Conservation (phyloP, 2,888 invertebrate species). For the Acrobasis repandana region DNA sequence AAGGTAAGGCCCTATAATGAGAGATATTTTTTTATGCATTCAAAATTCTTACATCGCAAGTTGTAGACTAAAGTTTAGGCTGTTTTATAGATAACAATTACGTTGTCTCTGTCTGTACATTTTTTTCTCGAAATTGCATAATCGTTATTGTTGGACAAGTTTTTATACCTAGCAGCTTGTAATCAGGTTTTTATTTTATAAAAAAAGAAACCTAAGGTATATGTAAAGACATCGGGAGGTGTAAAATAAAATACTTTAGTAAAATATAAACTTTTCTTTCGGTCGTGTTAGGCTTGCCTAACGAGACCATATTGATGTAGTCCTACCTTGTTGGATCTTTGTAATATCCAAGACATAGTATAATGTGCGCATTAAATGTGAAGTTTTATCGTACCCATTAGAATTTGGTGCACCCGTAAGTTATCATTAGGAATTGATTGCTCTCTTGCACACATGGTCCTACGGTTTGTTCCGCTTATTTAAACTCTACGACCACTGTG, state of each 20-base stretch:
- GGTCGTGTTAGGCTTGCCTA: conserved; percentile 48
- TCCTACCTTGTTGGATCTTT: conserved; percentile 42
- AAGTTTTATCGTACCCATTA: conserved; percentile 55
- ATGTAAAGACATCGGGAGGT: conserved; percentile 71
- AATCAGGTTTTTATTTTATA: conserved; percentile 71
- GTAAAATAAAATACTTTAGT: conserved; percentile 77
- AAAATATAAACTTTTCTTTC: conserved; percentile 62
- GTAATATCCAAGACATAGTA: conserved; percentile 47
- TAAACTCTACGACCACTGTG: conserved; percentile 34
- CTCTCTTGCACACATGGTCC: conserved; percentile 55
- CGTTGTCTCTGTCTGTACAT: conserved; percentile 52
- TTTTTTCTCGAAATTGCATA: conserved; percentile 71
- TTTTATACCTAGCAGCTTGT: conserved; percentile 78
- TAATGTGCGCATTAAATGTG: conserved; percentile 57
- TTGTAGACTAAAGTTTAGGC: conserved; percentile 56
- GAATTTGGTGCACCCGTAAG: conserved; percentile 59
- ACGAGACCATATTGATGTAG: conserved; percentile 47
- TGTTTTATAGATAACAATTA: conserved; percentile 48
- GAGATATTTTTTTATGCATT: conserved; percentile 82
- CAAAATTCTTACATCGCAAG: conserved; percentile 71
- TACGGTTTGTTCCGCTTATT: conserved; percentile 39
- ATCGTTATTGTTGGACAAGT: conserved; percentile 75
- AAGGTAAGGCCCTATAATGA: conserved; percentile 80
- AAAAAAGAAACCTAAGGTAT: conserved; percentile 62
- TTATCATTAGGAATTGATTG: conserved; percentile 60